Conservation (phyloP, 2,113 vertebrate species). For the Saimiri boliviensis region DNA sequence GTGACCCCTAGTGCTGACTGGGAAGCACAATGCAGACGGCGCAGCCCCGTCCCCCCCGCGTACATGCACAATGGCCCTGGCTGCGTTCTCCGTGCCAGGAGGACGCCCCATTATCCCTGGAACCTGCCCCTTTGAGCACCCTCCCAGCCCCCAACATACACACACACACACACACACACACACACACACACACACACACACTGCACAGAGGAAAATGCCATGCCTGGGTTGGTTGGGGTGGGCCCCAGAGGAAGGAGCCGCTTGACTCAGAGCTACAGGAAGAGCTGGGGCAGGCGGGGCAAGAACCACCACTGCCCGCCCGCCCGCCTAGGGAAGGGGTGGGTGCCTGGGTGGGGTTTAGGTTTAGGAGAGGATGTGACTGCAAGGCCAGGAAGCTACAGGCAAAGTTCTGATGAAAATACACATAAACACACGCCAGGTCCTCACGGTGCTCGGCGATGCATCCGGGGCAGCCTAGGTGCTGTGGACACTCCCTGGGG, state of each 20-base stretch:
- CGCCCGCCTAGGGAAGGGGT: constrained; percentile 6
- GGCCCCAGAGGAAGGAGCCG: constrained; percentile 55
- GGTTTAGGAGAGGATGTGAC: constrained; percentile 73
- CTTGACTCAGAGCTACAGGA: constrained; percentile 67
- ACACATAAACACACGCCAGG: constrained; percentile 42
- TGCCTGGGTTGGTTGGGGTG: neutral
- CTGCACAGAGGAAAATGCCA: neutral
- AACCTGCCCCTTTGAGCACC: neutral
- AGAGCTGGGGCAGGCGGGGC: constrained; percentile 41
- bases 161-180: no score
- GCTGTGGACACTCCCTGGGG: neutral
- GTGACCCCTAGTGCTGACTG: no score
- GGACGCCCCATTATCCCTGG: no score
- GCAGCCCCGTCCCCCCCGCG: neutral
- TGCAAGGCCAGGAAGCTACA: constrained; percentile 62
- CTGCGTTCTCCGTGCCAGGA: no score
- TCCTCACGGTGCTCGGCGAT: neutral
- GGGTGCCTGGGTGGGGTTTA: constrained; percentile 74
- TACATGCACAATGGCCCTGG: neutral
- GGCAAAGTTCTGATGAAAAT: constrained; percentile 45
- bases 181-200: neutral
- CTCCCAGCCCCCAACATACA: no score
- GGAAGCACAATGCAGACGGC: neutral
- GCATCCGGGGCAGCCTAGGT: neutral
- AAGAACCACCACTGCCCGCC: neutral